phyloP scores from a whole-genome alignment of 2,113 vertebrate genomes.

The Sakesphorus luctuosus region DNA sequence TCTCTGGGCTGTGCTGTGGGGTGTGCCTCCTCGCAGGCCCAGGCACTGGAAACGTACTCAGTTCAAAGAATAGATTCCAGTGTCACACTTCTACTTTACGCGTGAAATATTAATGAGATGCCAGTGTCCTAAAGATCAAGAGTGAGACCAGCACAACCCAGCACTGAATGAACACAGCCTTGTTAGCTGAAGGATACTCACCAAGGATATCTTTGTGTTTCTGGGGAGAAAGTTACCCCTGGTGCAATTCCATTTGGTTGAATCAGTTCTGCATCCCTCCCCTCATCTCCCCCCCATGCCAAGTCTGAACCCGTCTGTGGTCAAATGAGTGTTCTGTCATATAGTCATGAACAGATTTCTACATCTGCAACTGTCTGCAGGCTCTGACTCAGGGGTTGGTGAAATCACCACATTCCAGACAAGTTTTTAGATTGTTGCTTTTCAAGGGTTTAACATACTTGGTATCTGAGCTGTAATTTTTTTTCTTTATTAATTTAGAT shows the following conservation, averaged over 20 bases:
- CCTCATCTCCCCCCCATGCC: background rate
- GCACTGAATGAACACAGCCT: background rate
- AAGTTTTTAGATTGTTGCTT: background rate
- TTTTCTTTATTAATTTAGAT: background rate
- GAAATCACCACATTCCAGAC: constrained; percentile 14
- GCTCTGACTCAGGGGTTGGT: background rate
- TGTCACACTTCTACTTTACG: background rate
- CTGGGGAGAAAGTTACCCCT: background rate
- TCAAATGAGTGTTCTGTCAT: background rate
- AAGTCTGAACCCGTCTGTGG: background rate
- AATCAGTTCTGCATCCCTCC: background rate
- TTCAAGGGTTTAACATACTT: background rate
- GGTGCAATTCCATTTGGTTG: background rate
- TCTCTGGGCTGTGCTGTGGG: background rate
- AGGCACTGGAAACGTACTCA: background rate
- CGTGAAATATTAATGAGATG: background rate
- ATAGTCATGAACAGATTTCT: background rate
- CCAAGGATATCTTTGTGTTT: background rate
- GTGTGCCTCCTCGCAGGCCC: background rate
- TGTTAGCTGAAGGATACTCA: background rate
- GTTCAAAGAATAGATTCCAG: background rate
- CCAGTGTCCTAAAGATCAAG: background rate
- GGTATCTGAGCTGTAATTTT: background rate
- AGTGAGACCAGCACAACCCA: background rate
- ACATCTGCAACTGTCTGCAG: background rate